Base-by-base conservation (phyloP, 2,797 vertebrate species). In the Schizopygopsis pylzovi region DNA sequence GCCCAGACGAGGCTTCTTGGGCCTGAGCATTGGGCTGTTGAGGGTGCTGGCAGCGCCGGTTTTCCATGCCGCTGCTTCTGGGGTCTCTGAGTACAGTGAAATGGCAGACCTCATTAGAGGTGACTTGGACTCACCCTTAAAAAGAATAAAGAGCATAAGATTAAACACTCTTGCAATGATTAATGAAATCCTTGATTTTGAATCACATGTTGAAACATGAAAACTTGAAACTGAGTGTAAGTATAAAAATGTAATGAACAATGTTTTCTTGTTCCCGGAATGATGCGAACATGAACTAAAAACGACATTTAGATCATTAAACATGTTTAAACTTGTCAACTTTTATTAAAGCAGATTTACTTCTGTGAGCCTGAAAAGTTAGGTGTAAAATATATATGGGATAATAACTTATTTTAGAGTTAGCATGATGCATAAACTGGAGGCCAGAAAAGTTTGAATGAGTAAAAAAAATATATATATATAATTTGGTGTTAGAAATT, bases 21-120 rank as follows among this genome's bases (percentile, higher is more conserved):
- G 85, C 67, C 71, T 93, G 89, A 67, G 92, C 93, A 0, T 94
- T 90, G 0, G 93, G 93, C 79, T 93, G 91, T 11, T 95, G 95
- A 22, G 95, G 95, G 91, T 95, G 52, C 4, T 28, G 93, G 70
- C 96, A 95, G 89, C 94, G 94, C 90, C 95, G 96, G 87, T 98
- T 97, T 3, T 97, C 96, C 98, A 98, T 99, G 81, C 94, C 94
- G 93, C 93, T 94, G 90, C 94, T 95, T 90, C 96, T 94, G 91
- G 96, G 95, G 89, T 95, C 94, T 91, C 93, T 93, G 82, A 96
- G 85, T 86, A 96, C 92, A 89, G 95, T 94, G 79, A 95, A 95
- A 93, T 94, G 95, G 81, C 93, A 93, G 92, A 95, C 96, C 90
- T 97, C 96, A 33, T 97, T 95, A 0, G 95, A 93, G 1, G 93